phyloP scores from a whole-genome alignment of 2,888 invertebrate genomes.

The Apomyelois bistriatella region DNA sequence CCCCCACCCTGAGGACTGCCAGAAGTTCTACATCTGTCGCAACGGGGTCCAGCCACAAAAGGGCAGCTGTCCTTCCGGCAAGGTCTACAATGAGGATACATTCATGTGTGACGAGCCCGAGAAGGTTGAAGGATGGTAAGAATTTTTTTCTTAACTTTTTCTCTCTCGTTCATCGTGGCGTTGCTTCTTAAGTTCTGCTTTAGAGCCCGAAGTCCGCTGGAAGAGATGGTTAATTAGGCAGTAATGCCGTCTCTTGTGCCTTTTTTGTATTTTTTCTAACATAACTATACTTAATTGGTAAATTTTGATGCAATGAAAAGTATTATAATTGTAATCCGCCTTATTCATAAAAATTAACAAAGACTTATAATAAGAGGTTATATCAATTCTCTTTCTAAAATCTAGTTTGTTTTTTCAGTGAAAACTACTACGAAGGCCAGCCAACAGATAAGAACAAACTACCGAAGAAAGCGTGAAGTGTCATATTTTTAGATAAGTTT shows the following conservation, averaged over 20 bases:
- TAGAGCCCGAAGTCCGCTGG: no score
- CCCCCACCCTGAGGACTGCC: slow-evolving; percentile 89
- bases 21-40: slow-evolving; percentile 90
- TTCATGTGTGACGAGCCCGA: slow-evolving; percentile 88
- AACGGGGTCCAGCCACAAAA: slow-evolving; percentile 88
- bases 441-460: slow-evolving; percentile 64
- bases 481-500: slow-evolving; percentile 38
- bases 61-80: slow-evolving; percentile 85
- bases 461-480: slow-evolving; percentile 68
- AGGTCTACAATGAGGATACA: slow-evolving; percentile 88
- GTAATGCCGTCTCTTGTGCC: no score
- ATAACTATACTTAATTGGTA: no score
- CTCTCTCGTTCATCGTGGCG: no score
- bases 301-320: no score
- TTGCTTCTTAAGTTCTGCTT: no score
- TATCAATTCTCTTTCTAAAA: no score
- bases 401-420: slow-evolving; percentile 72
- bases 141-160: neutral
- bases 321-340: no score
- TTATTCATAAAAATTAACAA: no score
- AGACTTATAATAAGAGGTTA: no score
- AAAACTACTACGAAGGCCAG: slow-evolving; percentile 84
- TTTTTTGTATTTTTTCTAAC: no score
- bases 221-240: no score
- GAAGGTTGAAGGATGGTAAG: slow-evolving; percentile 88